These are phyloP conservation scores for Nymphalis io DNA, from an alignment of 1,140 invertebrate genomes.

Conservation along the genomic window DNA sequence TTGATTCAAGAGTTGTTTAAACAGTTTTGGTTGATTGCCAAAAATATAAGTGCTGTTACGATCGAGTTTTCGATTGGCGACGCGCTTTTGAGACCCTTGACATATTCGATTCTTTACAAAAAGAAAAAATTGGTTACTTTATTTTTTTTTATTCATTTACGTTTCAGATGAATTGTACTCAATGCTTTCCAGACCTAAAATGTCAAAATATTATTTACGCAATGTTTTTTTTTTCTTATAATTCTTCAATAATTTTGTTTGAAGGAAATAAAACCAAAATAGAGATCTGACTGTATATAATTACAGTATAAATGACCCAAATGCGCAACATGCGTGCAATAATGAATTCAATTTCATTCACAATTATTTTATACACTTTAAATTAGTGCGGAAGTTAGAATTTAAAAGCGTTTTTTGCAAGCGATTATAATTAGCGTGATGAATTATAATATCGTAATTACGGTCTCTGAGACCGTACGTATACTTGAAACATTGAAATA, in stretches of 20 bases:
- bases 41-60: not conserved
- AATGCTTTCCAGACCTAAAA: no score
- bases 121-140: not conserved
- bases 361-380: not conserved
- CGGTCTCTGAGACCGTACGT: no score
- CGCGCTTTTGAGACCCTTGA: not conserved
- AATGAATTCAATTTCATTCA: not conserved
- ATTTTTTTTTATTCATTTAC: no score
- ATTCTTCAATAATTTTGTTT: not conserved
- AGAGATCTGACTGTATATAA: not conserved
- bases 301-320: constrained; percentile 2
- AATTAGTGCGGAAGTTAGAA: no score
- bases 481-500: no score
- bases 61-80: not conserved
- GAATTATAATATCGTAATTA: no score
- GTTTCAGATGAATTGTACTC: no score
- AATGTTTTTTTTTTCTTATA: no score
- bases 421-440: no score
- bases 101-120: no score
- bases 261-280: not conserved
- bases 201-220: not conserved
- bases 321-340: constrained; percentile 6
- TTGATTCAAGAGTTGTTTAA: not conserved
- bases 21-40: constrained; percentile 1
- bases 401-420: no score